Evolutionary conservation across 2,797 vertebrate genomes (phyloP).

Genomic region (Sebastiscus albofasciatus): DNA sequence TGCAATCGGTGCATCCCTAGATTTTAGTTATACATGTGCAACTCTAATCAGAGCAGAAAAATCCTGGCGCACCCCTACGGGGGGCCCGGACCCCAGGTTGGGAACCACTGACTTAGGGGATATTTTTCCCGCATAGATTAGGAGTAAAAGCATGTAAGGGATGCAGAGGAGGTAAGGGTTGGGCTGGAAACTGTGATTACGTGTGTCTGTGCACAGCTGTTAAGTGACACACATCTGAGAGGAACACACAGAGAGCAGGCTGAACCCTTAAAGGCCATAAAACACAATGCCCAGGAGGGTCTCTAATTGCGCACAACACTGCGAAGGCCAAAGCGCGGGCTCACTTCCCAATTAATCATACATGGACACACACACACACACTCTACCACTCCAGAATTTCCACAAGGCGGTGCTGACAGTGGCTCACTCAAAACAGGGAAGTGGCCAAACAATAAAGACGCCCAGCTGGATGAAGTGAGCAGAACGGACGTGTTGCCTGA

Average conservation of each 20-base stretch:
- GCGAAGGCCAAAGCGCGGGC: constrained; percentile 52
- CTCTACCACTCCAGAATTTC: constrained; percentile 28
- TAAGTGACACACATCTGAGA: constrained; percentile 54
- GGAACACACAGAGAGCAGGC: constrained; percentile 73
- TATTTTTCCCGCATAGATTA: background rate
- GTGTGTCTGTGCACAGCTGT: constrained; percentile 59
- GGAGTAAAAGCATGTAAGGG: constrained; percentile 9
- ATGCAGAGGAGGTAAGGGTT: constrained; percentile 31
- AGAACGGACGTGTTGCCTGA: constrained; percentile 28
- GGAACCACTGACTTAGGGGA: background rate
- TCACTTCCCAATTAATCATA: constrained; percentile 60
- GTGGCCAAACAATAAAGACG: constrained; percentile 64
- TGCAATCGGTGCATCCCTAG: too few species aligned
- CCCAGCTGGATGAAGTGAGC: constrained; percentile 51
- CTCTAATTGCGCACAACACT: constrained; percentile 58
- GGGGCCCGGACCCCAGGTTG: too few species aligned
- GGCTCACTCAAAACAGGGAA: constrained; percentile 63
- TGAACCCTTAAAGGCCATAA: constrained; percentile 57
- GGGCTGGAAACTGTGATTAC: constrained; percentile 72
- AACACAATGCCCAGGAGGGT: constrained; percentile 58
- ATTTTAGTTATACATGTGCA: too few species aligned
- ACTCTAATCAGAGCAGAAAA: too few species aligned
- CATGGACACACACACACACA: constrained; percentile 5
- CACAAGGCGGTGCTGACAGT: constrained; percentile 52
- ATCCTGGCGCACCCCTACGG: too few species aligned